These are phyloP conservation scores for Ochotona curzoniae DNA, from an alignment of 2,113 vertebrate genomes.

Conservation along the genomic window DNA sequence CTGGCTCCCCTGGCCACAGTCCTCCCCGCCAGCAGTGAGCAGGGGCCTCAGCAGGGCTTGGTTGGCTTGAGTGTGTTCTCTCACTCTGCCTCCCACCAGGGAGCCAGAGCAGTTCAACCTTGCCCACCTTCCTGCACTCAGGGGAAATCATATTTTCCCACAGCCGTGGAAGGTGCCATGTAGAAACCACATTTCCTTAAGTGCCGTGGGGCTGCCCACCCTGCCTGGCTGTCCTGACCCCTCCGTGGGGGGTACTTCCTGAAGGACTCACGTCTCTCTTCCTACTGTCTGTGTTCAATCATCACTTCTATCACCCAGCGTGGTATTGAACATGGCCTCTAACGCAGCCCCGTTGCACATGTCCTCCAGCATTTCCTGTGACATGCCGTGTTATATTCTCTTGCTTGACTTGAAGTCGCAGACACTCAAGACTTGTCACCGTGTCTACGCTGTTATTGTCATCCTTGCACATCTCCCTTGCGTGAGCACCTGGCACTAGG, in stretches of 20 bases:
- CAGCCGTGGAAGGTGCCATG: no score
- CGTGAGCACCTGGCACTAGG: background rate
- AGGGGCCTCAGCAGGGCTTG: no score
- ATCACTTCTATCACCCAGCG: no score
- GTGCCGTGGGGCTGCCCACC: no score
- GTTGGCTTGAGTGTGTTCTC: background rate
- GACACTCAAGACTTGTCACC: background rate
- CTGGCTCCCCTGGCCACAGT: background rate
- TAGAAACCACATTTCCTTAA: no score
- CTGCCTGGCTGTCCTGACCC: no score
- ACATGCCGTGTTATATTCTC: background rate
- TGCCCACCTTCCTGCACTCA: no score
- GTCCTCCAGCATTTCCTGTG: background rate
- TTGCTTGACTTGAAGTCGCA: background rate
- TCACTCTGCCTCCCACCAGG: background rate
- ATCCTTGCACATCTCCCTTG: background rate
- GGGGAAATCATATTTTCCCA: no score
- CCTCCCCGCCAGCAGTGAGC: background rate
- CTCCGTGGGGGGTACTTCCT: no score
- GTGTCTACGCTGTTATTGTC: background rate
- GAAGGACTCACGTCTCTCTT: no score
- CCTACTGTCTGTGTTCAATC: no score
- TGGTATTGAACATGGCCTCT: background rate
- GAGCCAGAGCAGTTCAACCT: background rate
- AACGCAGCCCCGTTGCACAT: background rate